Base-by-base conservation (phyloP, 2,797 vertebrate genomes). In the Eutrigla gurnardus region DNA sequence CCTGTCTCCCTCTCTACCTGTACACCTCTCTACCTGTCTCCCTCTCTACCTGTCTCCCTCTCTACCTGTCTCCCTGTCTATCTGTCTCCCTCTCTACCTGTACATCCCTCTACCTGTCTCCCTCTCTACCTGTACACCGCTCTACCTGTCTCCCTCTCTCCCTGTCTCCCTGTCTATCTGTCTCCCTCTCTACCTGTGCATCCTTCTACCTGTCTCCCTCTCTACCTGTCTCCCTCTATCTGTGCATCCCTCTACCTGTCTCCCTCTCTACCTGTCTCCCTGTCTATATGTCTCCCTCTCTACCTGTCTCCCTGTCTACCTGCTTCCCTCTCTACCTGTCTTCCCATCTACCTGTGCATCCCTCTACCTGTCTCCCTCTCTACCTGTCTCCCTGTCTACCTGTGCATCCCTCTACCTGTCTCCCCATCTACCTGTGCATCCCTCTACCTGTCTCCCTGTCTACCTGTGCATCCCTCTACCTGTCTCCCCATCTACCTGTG, bases 391-490 rank as follows among this genome's bases (percentile, higher is more conserved):
- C n/a, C n/a, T n/a, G n/a, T n/a, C n/a, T n/a, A n/a, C n/a, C n/a
- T n/a, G n/a, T n/a, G n/a, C n/a, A n/a, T n/a, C n/a, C n/a, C 9
- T 9, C 7, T 40, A 1, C 8, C n/a, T 59, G 33, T 49, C 40
- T 62, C 10, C 42, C 42, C 90, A 2, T 35, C 25, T 46, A 12
- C 42, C 32, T 68, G 7, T 7, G n/a, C n/a, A n/a, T n/a, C n/a
- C n/a, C n/a, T n/a, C 12, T 43, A 2, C 13, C 37, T 57, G 32
- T 55, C 37, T 67, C 57, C 65, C 89, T 91, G 40, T 90, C 88
- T 25, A n/a, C n/a, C n/a, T n/a, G n/a, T n/a, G n/a, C n/a, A n/a
- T n/a, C 25, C 25, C 25, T 25, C 3, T 7, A 9, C 13, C 15
- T 58, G 43, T 50, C 35, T 69, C 11, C 45, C 12, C n/a, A 10